Evolutionary conservation across 2,113 vertebrate species (phyloP).

Genomic region (Coptodon bakossiorum): DNA sequence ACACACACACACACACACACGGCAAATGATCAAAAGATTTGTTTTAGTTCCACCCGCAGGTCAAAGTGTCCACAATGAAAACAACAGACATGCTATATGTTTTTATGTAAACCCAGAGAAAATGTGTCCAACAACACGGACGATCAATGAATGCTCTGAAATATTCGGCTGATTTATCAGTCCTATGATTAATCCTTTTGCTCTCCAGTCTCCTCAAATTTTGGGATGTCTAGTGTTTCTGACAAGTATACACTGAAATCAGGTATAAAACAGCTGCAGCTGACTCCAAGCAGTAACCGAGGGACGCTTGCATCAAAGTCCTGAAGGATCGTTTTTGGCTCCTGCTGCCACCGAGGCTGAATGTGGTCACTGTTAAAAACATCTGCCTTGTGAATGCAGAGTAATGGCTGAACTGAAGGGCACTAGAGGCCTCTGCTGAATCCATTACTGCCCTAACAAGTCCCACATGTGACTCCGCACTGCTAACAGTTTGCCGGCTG

Average conservation of each 20-base stretch:
- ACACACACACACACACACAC: background rate
- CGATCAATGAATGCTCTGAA: background rate
- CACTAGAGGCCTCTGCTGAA: background rate
- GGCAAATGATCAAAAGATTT: background rate
- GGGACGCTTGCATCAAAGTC: background rate
- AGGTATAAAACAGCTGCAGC: background rate
- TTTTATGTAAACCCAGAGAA: background rate
- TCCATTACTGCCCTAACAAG: background rate
- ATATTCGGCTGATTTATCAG: rapidly evolving
- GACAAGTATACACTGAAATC: background rate
- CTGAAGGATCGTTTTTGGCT: background rate
- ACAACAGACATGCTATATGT: background rate
- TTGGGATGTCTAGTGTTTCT: background rate
- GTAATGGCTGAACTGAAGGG: background rate
- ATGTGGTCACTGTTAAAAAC: background rate
- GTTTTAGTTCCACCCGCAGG: background rate
- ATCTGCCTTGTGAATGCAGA: background rate
- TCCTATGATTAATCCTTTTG: background rate
- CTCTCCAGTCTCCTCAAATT: background rate
- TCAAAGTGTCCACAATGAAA: background rate
- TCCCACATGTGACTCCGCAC: background rate
- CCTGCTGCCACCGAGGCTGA: background rate
- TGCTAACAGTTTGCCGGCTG: background rate
- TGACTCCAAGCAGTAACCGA: background rate
- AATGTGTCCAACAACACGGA: background rate